phyloP scores from a whole-genome alignment of 2,888 invertebrate species.

The Stenurella melanura region DNA sequence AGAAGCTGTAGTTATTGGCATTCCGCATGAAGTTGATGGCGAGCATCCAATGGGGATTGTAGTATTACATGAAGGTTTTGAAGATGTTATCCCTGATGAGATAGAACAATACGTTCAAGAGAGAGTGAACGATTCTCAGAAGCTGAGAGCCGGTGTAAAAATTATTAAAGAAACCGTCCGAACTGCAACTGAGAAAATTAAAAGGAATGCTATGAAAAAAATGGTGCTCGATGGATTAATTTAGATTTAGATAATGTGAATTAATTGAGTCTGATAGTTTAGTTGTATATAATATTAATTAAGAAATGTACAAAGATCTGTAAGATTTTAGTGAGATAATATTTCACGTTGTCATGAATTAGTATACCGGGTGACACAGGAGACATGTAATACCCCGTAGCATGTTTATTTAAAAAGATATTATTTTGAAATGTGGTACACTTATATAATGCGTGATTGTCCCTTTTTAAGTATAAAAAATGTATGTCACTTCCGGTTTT shows the following conservation, averaged over 20 bases:
- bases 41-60: slow-evolving; percentile 77
- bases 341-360: too few species aligned
- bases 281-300: too few species aligned
- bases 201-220: slow-evolving; percentile 35
- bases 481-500: too few species aligned
- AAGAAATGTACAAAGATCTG: too few species aligned
- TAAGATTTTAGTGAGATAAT: too few species aligned
- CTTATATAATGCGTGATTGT: too few species aligned
- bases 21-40: slow-evolving; percentile 81
- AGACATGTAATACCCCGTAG: too few species aligned
- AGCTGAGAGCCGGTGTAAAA: slow-evolving; percentile 50
- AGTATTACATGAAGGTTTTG: slow-evolving; percentile 63
- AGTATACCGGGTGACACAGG: too few species aligned
- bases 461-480: too few species aligned
- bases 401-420: too few species aligned
- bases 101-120: slow-evolving; percentile 69
- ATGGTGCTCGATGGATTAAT: slow-evolving; percentile 20
- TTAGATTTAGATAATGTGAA: neutral
- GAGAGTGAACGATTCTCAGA: slow-evolving; percentile 47
- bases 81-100: slow-evolving; percentile 36
- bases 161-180: slow-evolving; percentile 42
- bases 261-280: too few species aligned
- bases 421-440: too few species aligned
- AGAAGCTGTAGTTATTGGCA: slow-evolving; percentile 73
- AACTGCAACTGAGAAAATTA: slow-evolving; percentile 48